A percentile compares a stretch with the other conserved stretches of the same genome.
Conservation (phyloP, 2,797 vertebrate species). For the Pempheris klunzingeri region DNA sequence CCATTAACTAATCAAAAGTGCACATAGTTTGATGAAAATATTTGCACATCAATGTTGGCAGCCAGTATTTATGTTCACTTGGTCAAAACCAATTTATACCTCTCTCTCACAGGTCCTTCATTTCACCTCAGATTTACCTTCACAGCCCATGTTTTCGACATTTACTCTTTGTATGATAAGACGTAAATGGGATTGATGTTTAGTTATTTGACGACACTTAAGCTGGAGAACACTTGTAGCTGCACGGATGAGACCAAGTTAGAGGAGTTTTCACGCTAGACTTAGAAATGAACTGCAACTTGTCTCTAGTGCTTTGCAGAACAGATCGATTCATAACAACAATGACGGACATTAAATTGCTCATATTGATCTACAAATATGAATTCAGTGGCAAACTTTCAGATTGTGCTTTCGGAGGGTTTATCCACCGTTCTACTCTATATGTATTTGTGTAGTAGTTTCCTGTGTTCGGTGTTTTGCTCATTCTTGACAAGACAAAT, state of each 20-base stretch:
- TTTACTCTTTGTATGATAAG: background rate
- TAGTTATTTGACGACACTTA: background rate
- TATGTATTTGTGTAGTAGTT: background rate
- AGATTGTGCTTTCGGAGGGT: background rate
- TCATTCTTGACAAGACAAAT: slow-evolving; percentile 54
- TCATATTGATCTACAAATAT: slow-evolving; percentile 40
- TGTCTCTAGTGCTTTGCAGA: background rate
- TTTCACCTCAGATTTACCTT: slow-evolving; percentile 7
- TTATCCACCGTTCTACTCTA: background rate
- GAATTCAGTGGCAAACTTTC: slow-evolving; percentile 9
- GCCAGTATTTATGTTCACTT: background rate
- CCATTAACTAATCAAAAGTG: background rate
- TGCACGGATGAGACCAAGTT: background rate
- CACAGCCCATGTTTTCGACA: background rate
- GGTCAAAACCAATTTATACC: background rate
- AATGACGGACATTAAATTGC: slow-evolving; percentile 37
- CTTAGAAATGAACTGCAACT: background rate
- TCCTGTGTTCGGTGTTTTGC: background rate
- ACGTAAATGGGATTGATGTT: background rate
- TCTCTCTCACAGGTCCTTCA: slow-evolving; percentile 3
- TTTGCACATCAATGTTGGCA: background rate
- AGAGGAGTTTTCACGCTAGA: slow-evolving; percentile 6
- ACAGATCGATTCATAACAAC: slow-evolving; percentile 11
- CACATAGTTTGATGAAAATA: background rate
- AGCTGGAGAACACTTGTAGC: background rate